Evolutionary conservation across 2,113 vertebrate genomes (phyloP).

Genomic region (Aspiorhynchus laticeps): DNA sequence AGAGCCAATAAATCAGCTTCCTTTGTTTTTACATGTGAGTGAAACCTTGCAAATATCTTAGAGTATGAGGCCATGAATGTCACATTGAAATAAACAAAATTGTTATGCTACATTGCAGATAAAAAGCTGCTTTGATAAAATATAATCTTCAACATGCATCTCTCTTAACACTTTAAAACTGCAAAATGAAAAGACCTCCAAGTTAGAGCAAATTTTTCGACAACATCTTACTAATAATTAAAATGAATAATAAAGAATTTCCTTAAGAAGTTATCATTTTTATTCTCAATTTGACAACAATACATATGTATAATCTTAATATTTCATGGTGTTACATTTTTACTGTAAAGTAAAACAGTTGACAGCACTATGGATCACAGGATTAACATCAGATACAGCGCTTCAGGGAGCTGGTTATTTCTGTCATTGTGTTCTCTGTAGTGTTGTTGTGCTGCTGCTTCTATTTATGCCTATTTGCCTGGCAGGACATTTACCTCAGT

Average conservation of each 20-base stretch:
- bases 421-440: slow-evolving; percentile 36
- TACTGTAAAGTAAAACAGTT: slow-evolving; percentile 11
- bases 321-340: not conserved
- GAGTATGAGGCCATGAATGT: not conserved
- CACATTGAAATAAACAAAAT: not conserved
- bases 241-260: not conserved
- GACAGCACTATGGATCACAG: not conserved
- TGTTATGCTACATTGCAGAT: not conserved
- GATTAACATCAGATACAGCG: slow-evolving; percentile 10
- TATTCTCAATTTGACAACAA: not conserved
- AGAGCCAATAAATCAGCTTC: not conserved
- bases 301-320: not conserved
- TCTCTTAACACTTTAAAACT: too few species aligned
- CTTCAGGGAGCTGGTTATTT: slow-evolving; percentile 41
- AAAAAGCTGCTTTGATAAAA: not conserved
- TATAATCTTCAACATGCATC: not conserved
- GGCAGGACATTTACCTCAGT: slow-evolving; percentile 41
- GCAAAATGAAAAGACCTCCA: too few species aligned
- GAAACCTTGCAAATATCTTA: not conserved
- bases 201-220: too few species aligned
- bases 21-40: not conserved
- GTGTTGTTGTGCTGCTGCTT: slow-evolving; percentile 32
- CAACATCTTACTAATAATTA: too few species aligned
- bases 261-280: not conserved
- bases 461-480: slow-evolving; percentile 35